Conservation (phyloP, 2,888 invertebrate genomes). For the Scaptomyza reducta region DNA sequence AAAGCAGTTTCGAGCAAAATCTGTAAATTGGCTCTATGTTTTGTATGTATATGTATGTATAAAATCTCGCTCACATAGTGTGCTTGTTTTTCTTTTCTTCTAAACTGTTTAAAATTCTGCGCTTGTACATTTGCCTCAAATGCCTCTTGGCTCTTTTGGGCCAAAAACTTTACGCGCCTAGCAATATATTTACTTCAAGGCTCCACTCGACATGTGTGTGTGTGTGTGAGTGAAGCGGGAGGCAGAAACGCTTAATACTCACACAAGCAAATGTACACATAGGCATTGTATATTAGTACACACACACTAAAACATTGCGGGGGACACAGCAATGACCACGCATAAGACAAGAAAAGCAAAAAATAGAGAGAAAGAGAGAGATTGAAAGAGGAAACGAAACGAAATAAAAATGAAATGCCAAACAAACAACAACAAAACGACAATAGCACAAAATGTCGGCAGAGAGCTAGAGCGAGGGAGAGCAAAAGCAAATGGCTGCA, state of each 20-base stretch:
- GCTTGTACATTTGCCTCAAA: constrained; percentile 45
- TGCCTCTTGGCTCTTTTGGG: constrained; percentile 17
- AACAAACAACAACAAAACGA: constrained; percentile 55
- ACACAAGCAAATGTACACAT: constrained; percentile 27
- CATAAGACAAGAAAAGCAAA: constrained; percentile 38
- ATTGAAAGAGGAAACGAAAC: constrained; percentile 50
- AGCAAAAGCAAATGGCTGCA: constrained; percentile 53
- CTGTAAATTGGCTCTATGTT: constrained; percentile 20
- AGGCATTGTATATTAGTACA: constrained; percentile 47
- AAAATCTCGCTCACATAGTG: constrained; percentile 5
- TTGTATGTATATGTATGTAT: constrained; percentile 18
- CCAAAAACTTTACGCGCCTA: constrained; percentile 58
- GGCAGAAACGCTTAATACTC: constrained; percentile 31
- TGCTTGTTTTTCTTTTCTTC: constrained; percentile 5
- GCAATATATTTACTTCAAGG: constrained; percentile 73
- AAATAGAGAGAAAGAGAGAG: constrained; percentile 9
- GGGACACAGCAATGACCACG: constrained; percentile 48
- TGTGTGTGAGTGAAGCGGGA: not conserved
- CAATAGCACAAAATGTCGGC: constrained; percentile 38
- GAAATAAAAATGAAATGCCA: constrained; percentile 68
- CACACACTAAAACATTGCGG: constrained; percentile 25
- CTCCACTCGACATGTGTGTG: constrained; percentile 33
- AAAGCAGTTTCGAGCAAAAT: constrained; percentile 13
- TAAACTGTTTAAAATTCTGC: constrained; percentile 69
- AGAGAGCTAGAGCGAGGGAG: not conserved